Evolutionary conservation across 2,113 vertebrate species (phyloP), one percentile per base, ranked within the genome.

Genomic region (Gila orcuttii): DNA sequence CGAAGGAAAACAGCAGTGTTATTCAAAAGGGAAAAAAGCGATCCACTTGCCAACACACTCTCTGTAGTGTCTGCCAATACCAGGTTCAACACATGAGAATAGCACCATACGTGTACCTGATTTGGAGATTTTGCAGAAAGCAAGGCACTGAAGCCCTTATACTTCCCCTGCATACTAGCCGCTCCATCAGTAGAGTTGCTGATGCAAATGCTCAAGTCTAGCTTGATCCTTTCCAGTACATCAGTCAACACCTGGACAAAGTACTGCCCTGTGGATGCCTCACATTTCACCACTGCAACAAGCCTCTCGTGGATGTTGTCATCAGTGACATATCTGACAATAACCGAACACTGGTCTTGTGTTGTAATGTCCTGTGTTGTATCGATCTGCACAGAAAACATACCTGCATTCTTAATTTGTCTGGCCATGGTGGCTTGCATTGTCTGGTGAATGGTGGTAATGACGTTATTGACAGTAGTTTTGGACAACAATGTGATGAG

Each of bases 81-180:
- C 60, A 25, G 60, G 11, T 62, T 62, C 60, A 64, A 64, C 60
- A 64, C 21, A 28, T 64, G 60, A 64, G 60, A 10, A 64, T 28
- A 64, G 10, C n/a, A 64, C 60, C n/a, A 64, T 28, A 64, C n/a
- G 11, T 28, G n/a, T 10, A 28, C 60, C 60, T 64, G 6, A 12
- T 64, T 64, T 13, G 60, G 25, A 64, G 60, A 64, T 64, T 28
- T 64, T 64, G 60, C n/a, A 64, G 60, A 64, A 64, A 64, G 60
- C n/a, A 28, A 28, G n/a, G 10, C n/a, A 28, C 0, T 25, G 60
- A 64, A 64, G 60, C 60, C 60, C 60, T 64, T 28, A 64, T 64
- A n/a, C n/a, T 64, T n/a, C 60, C 60, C 60, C 60, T 64, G n/a
- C 60, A 28, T 64, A 64, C n/a, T 28, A 11, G 60, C 10, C 0